Conservation (phyloP, 2,113 vertebrate genomes). For the Probosciger aterrimus region DNA sequence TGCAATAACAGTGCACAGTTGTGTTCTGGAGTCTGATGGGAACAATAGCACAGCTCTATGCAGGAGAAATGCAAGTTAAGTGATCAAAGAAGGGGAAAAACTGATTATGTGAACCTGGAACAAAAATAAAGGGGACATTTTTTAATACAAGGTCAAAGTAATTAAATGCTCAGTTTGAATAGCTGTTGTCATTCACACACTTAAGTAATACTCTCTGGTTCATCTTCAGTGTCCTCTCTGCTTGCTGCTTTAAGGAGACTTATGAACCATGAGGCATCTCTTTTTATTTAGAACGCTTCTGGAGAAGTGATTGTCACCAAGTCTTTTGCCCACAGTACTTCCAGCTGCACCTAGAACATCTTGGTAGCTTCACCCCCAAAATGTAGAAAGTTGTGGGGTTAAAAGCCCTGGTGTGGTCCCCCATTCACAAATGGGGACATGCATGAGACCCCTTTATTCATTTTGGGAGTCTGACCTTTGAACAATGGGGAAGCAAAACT, state of each 20-base stretch:
- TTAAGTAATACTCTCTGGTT: neutral
- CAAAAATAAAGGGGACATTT: slow-evolving; percentile 21
- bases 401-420: neutral
- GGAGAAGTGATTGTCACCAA: neutral
- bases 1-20: slow-evolving; percentile 23
- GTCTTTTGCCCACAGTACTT: neutral
- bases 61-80: neutral
- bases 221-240: neutral
- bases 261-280: neutral
- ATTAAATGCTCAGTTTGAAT: slow-evolving; percentile 28
- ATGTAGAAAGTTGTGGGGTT: neutral
- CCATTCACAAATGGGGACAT: too few species aligned
- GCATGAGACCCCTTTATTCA: fast-evolving
- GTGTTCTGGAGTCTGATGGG: neutral
- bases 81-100: slow-evolving; percentile 27
- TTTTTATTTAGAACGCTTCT: neutral
- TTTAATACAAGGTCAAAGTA: neutral
- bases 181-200: slow-evolving; percentile 15
- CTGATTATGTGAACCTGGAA: slow-evolving; percentile 27
- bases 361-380: neutral
- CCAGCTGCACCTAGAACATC: neutral
- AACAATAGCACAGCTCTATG: neutral
- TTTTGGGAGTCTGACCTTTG: neutral
- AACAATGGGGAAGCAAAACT: neutral
- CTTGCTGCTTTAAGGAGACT: slow-evolving; percentile 10